Percentiles rank a stretch among this genome's conserved stretches.
phyloP scores from a whole-genome alignment of 2,113 vertebrate genomes.

The Macaca fascicularis region DNA sequence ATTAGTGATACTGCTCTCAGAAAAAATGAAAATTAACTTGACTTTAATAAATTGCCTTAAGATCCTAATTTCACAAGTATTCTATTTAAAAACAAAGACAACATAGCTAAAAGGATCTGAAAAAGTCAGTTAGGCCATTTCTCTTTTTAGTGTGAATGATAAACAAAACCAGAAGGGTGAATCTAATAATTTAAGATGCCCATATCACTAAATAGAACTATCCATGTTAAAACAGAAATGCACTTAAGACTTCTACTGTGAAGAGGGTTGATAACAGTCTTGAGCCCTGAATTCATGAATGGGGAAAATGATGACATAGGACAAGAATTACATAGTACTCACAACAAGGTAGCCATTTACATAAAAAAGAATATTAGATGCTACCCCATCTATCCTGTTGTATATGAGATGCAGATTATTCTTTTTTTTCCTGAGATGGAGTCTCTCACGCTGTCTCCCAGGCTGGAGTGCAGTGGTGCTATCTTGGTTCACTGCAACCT shows the following conservation, averaged over 20 bases:
- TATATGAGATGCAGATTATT: neutral
- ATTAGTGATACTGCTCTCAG: neutral
- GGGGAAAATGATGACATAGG: neutral
- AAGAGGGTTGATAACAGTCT: neutral
- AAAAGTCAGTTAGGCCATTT: neutral
- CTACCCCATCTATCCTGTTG: neutral
- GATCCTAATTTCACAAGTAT: neutral
- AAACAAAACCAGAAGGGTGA: neutral
- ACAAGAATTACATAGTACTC: neutral
- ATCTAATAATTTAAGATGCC: neutral
- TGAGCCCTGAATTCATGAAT: neutral
- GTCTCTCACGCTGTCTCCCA: too few species aligned
- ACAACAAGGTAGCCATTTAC: neutral
- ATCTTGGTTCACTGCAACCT: too few species aligned
- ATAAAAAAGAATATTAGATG: neutral
- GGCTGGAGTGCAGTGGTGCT: too few species aligned
- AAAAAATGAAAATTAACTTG: neutral
- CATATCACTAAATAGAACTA: neutral
- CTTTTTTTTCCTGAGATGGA: too few species aligned
- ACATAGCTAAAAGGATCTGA: neutral
- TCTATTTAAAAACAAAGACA: constrained; percentile 5
- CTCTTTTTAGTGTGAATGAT: neutral
- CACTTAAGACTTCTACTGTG: neutral
- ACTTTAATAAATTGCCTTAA: neutral
- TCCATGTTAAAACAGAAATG: neutral